These are phyloP conservation scores for Phragmatobia fuliginosa DNA, from an alignment of 2,888 invertebrate genomes.

Conservation along the genomic window DNA sequence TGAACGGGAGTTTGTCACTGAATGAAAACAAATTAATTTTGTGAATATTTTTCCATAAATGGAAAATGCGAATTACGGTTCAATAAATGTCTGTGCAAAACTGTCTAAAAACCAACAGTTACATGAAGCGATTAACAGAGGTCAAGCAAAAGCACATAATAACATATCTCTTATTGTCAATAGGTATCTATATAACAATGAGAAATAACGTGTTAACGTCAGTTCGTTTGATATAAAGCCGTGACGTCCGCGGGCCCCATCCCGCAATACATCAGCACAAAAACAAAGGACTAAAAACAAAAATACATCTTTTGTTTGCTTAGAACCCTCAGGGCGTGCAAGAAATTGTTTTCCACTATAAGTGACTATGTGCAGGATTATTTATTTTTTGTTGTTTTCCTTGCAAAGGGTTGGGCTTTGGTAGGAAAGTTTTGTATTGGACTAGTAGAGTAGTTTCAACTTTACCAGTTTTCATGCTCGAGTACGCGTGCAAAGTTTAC, in stretches of 20 bases:
- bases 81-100: too few relatives aligned
- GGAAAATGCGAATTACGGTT: too few relatives aligned
- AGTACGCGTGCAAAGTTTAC: background rate
- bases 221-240: slow-evolving; percentile 87
- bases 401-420: slow-evolving; percentile 26
- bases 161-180: background rate
- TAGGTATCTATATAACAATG: background rate
- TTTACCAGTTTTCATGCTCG: background rate
- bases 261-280: slow-evolving; percentile 60
- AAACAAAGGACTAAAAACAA: slow-evolving; percentile 48
- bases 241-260: slow-evolving; percentile 42
- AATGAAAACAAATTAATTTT: too few relatives aligned
- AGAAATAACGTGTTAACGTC: slow-evolving; percentile 14
- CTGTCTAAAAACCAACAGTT: too few relatives aligned
- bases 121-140: background rate
- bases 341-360: slow-evolving; percentile 63
- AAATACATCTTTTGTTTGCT: slow-evolving; percentile 60
- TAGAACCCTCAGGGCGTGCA: slow-evolving; percentile 59
- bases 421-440: slow-evolving; percentile 1
- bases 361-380: slow-evolving; percentile 49
- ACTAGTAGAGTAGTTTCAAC: slow-evolving; percentile 1
- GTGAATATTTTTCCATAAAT: too few relatives aligned
- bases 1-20: too few relatives aligned
- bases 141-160: background rate
- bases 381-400: slow-evolving; percentile 49